A percentile compares a stretch with the other conserved stretches of the same genome.
Evolutionary conservation across 2,113 vertebrate species (phyloP).

Genomic region (Mugil cephalus): DNA sequence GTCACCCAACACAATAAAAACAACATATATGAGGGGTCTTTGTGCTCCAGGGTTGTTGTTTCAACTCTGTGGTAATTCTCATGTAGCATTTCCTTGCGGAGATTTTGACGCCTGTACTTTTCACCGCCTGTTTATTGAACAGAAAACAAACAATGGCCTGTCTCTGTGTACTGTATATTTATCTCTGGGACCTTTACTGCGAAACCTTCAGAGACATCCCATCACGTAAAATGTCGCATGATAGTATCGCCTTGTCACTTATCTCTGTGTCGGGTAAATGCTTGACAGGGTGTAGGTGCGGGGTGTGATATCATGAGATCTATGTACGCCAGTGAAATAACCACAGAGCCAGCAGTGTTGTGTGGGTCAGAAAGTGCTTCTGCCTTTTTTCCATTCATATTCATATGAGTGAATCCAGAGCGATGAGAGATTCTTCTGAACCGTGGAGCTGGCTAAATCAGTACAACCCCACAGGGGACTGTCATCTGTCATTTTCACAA

Average conservation of each 20-base stretch:
- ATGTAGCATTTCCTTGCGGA: background rate
- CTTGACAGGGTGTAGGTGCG: slow-evolving; percentile 20
- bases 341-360: background rate
- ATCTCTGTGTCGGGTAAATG: slow-evolving; percentile 16
- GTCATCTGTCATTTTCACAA: slow-evolving; percentile 34
- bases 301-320: slow-evolving; percentile 31
- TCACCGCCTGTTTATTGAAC: background rate
- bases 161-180: slow-evolving; percentile 13
- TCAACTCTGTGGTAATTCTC: background rate
- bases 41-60: background rate
- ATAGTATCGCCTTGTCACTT: slow-evolving; percentile 46
- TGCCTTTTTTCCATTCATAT: slow-evolving; percentile 3
- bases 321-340: slow-evolving; percentile 11
- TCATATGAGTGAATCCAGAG: background rate
- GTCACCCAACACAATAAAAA: background rate
- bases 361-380: too few species aligned
- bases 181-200: slow-evolving; percentile 31
- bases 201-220: slow-evolving; percentile 34
- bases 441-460: slow-evolving; percentile 11
- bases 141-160: background rate
- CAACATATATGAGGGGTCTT: background rate
- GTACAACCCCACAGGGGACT: slow-evolving; percentile 15
- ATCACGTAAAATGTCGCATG: slow-evolving; percentile 41
- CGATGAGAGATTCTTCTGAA: slow-evolving; percentile 6
- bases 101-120: slow-evolving; percentile 2